Percentiles rank a stretch among this genome's conserved stretches.
Conservation (phyloP, 2,888 invertebrate genomes). For the Myopa testacea region DNA sequence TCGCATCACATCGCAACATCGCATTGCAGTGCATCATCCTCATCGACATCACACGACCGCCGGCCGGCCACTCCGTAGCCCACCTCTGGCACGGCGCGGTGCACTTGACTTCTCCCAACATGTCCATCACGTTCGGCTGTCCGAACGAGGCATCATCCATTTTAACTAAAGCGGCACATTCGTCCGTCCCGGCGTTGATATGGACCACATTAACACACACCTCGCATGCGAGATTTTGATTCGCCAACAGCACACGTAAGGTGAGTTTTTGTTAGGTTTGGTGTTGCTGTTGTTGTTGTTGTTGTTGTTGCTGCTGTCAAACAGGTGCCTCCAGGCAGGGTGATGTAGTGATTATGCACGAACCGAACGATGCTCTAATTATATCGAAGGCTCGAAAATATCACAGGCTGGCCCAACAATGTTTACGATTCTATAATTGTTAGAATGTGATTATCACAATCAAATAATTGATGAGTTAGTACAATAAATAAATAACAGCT, state of each 20-base stretch:
- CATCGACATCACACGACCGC: background rate
- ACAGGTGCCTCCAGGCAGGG: background rate
- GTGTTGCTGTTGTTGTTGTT: slow-evolving; percentile 10
- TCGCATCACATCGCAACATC: slow-evolving; percentile 10
- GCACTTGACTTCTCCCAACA: slow-evolving; percentile 48
- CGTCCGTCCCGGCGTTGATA: slow-evolving; percentile 19
- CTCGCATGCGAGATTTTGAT: slow-evolving; percentile 40
- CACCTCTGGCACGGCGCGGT: background rate
- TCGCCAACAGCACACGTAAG: slow-evolving; percentile 26
- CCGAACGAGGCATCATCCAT: slow-evolving; percentile 65
- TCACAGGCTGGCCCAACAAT: too few relatives aligned
- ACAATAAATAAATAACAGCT: too few relatives aligned
- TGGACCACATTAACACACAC: slow-evolving; percentile 28
- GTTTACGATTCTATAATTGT: too few relatives aligned
- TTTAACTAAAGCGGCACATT: slow-evolving; percentile 53
- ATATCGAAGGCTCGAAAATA: too few relatives aligned
- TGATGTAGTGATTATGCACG: too few relatives aligned
- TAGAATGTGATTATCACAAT: too few relatives aligned
- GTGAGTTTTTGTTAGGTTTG: slow-evolving; percentile 7
- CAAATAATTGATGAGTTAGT: too few relatives aligned
- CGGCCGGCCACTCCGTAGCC: slow-evolving; percentile 9
- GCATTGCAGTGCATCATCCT: background rate
- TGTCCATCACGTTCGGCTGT: slow-evolving; percentile 67
- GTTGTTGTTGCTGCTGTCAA: slow-evolving; percentile 7
- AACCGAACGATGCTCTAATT: too few relatives aligned